Base-by-base conservation (phyloP, 1,140 invertebrate genomes). In the Hyposmocoma kahamanoa region DNA sequence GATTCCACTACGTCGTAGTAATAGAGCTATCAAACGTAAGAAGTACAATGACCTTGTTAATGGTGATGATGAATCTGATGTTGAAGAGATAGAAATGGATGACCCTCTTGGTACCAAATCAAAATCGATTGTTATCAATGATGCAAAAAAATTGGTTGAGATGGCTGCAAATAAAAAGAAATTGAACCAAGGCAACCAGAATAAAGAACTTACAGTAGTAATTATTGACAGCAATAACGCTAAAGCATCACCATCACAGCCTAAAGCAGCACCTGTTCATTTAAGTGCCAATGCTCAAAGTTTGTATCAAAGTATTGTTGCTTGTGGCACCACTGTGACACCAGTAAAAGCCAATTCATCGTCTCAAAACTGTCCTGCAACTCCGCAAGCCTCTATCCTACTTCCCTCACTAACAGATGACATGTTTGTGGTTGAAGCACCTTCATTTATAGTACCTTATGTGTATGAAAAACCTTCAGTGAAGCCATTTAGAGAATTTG, bases 381-480 rank as follows among this genome's bases (percentile, higher is more conserved):
- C 83, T 24, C 67, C 84, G 2, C 78, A 88, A 17, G 84, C 88
- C 30, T 64, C 89, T 21, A 90, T 94, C n/a, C n/a, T n/a, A 43
- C 74, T 95, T 52, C 93, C 94, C 0, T 92, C 93, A 3, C 84
- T 96, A 3, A 95, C 94, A 3, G 95, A 97, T 72, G 94, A 96
- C 62, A 96, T 96, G 92, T 96, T 93, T 81, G 94, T 96, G 0
- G 92, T 96, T 6, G 95, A 97, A 83, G 95, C 95, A 18, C 95
- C 95, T 2, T 96, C 94, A 10, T 96, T 97, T 68, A 95, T 97
- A 68, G 94, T 96, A 57, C 95, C 95, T 30, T 96, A 96, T 78
- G 94, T 97, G n/a, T 96, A 95, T 76, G 94, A 96, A 81, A 95
- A 96, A 77, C 93, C 94, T 3, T 93, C 94, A 0, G 77, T 93